Percentiles rank a stretch among this genome's conserved stretches.
Evolutionary conservation across 2,113 vertebrate species (phyloP).

Genomic region (Raja brachyura): DNA sequence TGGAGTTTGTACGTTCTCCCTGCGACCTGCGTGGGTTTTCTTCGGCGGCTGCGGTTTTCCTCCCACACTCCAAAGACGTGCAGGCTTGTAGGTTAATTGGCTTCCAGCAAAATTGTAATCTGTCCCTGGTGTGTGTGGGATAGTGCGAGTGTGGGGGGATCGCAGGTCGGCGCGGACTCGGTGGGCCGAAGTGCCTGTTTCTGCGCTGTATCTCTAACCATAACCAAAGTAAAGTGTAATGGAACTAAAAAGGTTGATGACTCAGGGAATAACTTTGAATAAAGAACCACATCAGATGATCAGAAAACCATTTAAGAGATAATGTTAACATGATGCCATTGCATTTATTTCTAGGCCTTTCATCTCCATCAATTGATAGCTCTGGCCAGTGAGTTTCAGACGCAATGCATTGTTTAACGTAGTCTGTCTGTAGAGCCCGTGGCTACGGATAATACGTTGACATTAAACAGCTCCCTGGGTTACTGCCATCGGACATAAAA

Average conservation of each 20-base stretch:
- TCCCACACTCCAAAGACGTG: too few species aligned
- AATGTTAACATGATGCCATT: constrained; percentile 2
- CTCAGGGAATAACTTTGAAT: neutral
- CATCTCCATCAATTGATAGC: constrained; percentile 6
- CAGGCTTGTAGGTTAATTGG: too few species aligned
- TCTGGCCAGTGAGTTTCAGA: neutral
- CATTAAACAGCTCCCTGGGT: constrained; percentile 18
- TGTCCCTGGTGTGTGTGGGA: too few species aligned
- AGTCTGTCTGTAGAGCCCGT: neutral
- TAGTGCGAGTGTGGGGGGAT: too few species aligned
- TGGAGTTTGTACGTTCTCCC: too few species aligned
- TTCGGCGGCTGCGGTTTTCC: too few species aligned
- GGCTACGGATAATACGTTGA: neutral
- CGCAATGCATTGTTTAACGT: neutral
- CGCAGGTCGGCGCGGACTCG: too few species aligned
- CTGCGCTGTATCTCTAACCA: too few species aligned
- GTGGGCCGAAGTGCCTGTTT: too few species aligned
- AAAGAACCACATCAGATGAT: constrained; percentile 4
- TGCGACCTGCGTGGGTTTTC: too few species aligned
- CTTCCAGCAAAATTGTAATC: too few species aligned
- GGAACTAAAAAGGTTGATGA: neutral
- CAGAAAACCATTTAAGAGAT: neutral
- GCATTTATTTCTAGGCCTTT: neutral
- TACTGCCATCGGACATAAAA: neutral
- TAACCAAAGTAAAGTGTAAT: neutral